Percentiles rank a stretch among this genome's conserved stretches.
phyloP scores from a whole-genome alignment of 2,113 vertebrate genomes.

The Daboia siamensis region DNA sequence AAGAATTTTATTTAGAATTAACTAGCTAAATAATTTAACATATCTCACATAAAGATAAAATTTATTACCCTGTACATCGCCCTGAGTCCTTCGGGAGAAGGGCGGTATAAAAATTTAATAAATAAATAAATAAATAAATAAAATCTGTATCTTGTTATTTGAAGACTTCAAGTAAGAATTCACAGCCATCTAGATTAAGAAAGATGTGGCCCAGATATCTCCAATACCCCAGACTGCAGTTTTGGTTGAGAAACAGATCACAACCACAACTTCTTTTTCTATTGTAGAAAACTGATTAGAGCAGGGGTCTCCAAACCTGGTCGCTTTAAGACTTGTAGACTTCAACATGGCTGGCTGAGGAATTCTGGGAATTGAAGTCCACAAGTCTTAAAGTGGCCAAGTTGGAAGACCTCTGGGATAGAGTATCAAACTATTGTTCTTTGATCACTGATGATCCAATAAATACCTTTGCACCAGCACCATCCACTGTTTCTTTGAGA shows the following conservation, averaged over 20 bases:
- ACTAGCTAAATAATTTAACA: neutral
- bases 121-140: neutral
- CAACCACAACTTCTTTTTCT: neutral
- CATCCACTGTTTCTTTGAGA: neutral
- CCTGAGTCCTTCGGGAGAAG: no score
- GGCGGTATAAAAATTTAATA: no score
- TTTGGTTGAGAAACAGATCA: neutral
- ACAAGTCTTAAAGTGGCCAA: no score
- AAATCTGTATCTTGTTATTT: neutral
- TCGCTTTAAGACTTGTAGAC: no score
- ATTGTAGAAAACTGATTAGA: neutral
- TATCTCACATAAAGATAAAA: neutral
- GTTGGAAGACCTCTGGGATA: neutral
- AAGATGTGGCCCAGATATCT: neutral
- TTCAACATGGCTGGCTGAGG: no score
- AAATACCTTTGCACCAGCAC: neutral
- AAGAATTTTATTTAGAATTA: neutral
- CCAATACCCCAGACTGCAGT: neutral
- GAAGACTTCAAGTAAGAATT: neutral
- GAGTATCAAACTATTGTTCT: neutral
- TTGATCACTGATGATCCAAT: neutral
- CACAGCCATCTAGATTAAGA: neutral
- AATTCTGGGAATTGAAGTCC: no score
- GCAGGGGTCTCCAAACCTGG: no score
- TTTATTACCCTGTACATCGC: no score